phyloP scores from a whole-genome alignment of 1,140 invertebrate genomes.

The Bombus confusus region DNA sequence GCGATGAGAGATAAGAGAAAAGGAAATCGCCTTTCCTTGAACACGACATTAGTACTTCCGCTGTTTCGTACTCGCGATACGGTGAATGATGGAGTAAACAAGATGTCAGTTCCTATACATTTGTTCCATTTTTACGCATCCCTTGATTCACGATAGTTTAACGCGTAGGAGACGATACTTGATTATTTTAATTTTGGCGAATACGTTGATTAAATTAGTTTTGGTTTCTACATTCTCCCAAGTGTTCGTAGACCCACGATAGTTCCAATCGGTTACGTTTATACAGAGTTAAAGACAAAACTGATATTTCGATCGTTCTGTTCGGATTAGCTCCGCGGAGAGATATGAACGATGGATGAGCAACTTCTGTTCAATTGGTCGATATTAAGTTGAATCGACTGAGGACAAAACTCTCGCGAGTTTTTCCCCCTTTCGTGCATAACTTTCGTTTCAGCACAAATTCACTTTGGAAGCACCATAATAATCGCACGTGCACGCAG shows the following conservation, averaged over 20 bases:
- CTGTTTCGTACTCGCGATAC: background rate
- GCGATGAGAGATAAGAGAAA: background rate
- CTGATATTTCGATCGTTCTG: background rate
- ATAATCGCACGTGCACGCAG: constrained; percentile 75
- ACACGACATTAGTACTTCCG: too few species aligned
- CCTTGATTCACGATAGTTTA: background rate
- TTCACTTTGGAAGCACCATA: constrained; percentile 55
- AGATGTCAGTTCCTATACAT: too few species aligned
- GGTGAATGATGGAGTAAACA: background rate
- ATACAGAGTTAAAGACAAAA: too few species aligned
- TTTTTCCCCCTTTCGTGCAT: constrained; percentile 21
- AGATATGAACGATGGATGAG: constrained; percentile 4
- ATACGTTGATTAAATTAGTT: background rate
- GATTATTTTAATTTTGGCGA: background rate
- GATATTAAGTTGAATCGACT: constrained; percentile 64
- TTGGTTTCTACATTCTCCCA: background rate
- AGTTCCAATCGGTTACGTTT: background rate
- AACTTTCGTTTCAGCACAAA: constrained; percentile 49
- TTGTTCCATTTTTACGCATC: background rate
- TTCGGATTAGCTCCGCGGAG: background rate
- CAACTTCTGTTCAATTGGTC: constrained; percentile 55
- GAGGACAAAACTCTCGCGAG: constrained; percentile 32
- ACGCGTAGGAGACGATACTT: background rate
- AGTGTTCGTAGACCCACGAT: background rate
- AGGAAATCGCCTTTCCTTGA: background rate